These are phyloP conservation scores for Heterodera filipjevi DNA, from an alignment of 2,888 invertebrate genomes.

Conservation along the genomic window DNA sequence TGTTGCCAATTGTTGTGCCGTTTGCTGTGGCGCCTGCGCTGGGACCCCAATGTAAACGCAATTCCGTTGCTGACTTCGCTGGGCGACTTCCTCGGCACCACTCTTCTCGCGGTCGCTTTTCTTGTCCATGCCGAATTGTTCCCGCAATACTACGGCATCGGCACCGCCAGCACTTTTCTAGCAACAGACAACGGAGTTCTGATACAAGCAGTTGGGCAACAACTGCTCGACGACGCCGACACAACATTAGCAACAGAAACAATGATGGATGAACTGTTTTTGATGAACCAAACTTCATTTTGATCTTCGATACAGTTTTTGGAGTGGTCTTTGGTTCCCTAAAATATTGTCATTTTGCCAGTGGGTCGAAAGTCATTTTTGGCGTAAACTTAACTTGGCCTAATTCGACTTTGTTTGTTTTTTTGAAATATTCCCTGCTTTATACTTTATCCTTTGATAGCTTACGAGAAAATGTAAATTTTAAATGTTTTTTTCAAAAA, in stretches of 20 bases:
- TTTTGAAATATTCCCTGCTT: too few relatives aligned
- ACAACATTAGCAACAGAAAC: not conserved
- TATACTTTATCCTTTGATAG: too few relatives aligned
- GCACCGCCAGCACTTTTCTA: not conserved
- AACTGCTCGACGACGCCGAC: not conserved
- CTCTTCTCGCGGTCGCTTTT: constrained; percentile 33
- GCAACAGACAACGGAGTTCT: too few relatives aligned
- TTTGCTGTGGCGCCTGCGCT: constrained; percentile 51
- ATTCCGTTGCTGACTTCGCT: constrained; percentile 60
- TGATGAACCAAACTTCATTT: not conserved
- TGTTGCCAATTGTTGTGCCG: constrained; percentile 56
- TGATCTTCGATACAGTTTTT: not conserved
- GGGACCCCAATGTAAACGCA: constrained; percentile 60
- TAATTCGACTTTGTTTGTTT: too few relatives aligned
- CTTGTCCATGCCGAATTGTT: constrained; percentile 9
- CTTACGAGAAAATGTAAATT: too few relatives aligned
- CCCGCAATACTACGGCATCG: not conserved
- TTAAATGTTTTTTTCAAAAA: too few relatives aligned
- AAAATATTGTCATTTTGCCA: too few relatives aligned
- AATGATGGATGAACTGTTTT: not conserved
- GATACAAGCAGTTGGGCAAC: not conserved
- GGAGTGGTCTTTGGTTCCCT: too few relatives aligned
- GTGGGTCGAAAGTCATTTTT: too few relatives aligned
- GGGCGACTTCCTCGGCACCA: constrained; percentile 50
- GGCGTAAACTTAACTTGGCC: too few relatives aligned